phyloP scores from a whole-genome alignment of 1,140 invertebrate species.

The Drosophila nannoptera region DNA sequence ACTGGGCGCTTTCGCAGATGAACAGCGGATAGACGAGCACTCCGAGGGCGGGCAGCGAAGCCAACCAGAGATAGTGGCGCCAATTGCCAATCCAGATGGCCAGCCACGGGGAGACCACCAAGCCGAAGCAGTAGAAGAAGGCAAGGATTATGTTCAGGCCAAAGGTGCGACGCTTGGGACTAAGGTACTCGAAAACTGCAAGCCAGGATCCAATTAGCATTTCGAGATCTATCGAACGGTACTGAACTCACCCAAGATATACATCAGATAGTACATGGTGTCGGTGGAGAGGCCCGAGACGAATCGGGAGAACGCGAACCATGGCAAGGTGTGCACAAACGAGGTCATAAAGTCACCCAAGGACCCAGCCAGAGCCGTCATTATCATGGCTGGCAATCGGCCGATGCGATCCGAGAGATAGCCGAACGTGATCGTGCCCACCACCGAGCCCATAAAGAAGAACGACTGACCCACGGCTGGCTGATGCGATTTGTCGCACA shows the following conservation, averaged over 20 bases:
- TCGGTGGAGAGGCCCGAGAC: conserved; percentile 82
- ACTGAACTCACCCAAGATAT: conserved; percentile 80
- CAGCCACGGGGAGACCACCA: conserved; percentile 81
- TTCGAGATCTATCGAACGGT: too few relatives aligned
- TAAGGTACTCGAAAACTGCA: conserved; percentile 82
- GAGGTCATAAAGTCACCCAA: conserved; percentile 80
- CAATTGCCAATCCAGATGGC: conserved; percentile 81
- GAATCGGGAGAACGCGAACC: conserved; percentile 80
- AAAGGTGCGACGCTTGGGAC: conserved; percentile 81
- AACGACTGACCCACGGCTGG: conserved; percentile 81
- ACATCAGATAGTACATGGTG: conserved; percentile 83
- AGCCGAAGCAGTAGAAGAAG: conserved; percentile 81
- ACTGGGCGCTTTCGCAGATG: conserved; percentile 83
- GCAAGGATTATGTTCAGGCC: conserved; percentile 82
- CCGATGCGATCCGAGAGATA: conserved; percentile 81
- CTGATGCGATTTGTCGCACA: conserved; percentile 81
- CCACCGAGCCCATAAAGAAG: conserved; percentile 82
- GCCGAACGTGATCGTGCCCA: conserved; percentile 81
- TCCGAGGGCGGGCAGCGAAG: conserved; percentile 79
- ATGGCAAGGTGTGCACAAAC: conserved; percentile 78
- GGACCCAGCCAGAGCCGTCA: conserved; percentile 80
- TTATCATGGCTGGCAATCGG: conserved; percentile 81
- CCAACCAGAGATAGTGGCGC: conserved; percentile 80
- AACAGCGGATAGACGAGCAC: conserved; percentile 79
- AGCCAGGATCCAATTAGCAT: too few relatives aligned